Evolutionary conservation across 2,113 vertebrate species (phyloP).

Genomic region (Dasyprocta punctata): DNA sequence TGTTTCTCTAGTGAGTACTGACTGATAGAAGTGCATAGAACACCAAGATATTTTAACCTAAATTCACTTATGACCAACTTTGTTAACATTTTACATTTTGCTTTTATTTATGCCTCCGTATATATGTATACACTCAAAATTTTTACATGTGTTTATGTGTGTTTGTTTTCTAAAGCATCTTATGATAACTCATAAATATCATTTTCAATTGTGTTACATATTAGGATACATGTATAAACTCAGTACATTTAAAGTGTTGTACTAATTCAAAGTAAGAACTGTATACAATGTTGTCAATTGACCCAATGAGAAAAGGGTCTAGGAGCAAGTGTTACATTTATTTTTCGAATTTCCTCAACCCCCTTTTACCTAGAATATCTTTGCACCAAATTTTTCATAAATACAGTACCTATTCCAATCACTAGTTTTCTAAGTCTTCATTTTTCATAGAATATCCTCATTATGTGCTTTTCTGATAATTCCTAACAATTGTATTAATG

Average conservation of each 20-base stretch:
- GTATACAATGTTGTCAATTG: background rate
- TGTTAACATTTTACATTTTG: background rate
- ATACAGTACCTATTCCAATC: background rate
- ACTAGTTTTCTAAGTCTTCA: background rate
- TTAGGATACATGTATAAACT: background rate
- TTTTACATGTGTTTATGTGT: background rate
- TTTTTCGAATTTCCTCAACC: background rate
- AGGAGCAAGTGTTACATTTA: background rate
- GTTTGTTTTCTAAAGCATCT: background rate
- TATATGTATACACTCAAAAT: background rate
- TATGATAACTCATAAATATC: background rate
- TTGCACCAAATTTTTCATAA: background rate
- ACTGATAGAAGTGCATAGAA: background rate
- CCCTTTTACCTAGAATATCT: background rate
- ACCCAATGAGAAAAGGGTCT: background rate
- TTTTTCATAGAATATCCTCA: background rate
- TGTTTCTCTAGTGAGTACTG: background rate
- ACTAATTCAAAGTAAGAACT: background rate
- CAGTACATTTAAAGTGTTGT: background rate
- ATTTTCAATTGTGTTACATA: background rate
- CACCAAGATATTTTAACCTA: background rate
- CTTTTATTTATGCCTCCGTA: background rate
- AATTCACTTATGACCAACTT: background rate
- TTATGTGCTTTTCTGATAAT: background rate
- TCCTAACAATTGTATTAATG: background rate